A percentile compares a stretch with the other conserved stretches of the same genome.
phyloP scores from a whole-genome alignment of 1,140 invertebrate genomes.

The Platyscapa corneri region DNA sequence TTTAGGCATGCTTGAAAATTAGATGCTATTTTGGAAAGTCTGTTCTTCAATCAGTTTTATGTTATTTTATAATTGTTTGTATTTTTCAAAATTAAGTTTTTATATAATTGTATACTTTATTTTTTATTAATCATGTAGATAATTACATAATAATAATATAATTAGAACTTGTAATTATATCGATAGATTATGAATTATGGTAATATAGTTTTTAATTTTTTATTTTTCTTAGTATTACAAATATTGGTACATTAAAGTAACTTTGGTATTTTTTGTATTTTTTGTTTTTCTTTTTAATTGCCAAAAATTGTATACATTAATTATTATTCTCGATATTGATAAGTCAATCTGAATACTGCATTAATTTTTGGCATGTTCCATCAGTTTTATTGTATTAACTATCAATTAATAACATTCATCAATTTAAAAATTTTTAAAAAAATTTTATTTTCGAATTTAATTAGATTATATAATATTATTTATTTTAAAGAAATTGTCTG shows the following conservation, averaged over 20 bases:
- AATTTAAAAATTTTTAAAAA: no score
- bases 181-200: neutral
- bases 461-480: no score
- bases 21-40: neutral
- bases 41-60: neutral
- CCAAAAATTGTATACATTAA: neutral
- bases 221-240: neutral
- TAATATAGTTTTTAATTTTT: neutral
- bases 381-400: neutral
- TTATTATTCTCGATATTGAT: neutral
- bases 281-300: neutral
- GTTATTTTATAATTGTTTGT: neutral
- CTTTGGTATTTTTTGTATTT: neutral
- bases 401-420: neutral
- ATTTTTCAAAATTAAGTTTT: neutral
- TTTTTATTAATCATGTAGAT: neutral
- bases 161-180: neutral
- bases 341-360: neutral
- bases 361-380: neutral
- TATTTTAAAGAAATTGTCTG: no score
- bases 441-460: no score
- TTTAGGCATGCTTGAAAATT: slow-evolving; percentile 72
- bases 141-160: neutral
- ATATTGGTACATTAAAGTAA: neutral
- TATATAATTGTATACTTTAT: neutral